phyloP scores from a whole-genome alignment of 2,797 vertebrate genomes.

The Notolepis coatsorum region DNA sequence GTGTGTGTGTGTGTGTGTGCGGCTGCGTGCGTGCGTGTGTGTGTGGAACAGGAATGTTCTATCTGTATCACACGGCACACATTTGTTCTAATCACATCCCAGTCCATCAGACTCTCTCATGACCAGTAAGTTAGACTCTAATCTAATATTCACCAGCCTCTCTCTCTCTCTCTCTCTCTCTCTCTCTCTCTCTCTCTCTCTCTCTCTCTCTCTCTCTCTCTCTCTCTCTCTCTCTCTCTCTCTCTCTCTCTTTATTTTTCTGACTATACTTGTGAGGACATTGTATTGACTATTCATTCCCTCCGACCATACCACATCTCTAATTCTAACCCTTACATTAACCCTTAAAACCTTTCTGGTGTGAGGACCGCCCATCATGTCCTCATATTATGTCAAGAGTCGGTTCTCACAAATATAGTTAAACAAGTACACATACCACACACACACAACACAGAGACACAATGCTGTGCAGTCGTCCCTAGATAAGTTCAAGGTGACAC shows the following conservation, averaged over 20 bases:
- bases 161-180: not conserved
- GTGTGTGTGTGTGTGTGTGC: not conserved
- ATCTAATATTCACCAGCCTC: slow-evolving; percentile 72
- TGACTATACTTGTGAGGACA: too few relatives aligned
- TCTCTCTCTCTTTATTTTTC: too few relatives aligned
- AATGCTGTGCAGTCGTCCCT: slow-evolving; percentile 52
- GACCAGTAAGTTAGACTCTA: slow-evolving; percentile 71
- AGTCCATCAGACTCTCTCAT: slow-evolving; percentile 73
- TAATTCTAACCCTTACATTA: too few relatives aligned
- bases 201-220: too few relatives aligned
- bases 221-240: too few relatives aligned
- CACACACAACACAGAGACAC: slow-evolving; percentile 23
- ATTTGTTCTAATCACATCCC: slow-evolving; percentile 76
- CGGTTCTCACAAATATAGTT: too few relatives aligned
- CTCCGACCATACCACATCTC: too few relatives aligned
- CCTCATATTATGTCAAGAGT: too few relatives aligned
- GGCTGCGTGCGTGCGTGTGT: slow-evolving; percentile 14
- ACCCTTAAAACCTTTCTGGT: too few relatives aligned
- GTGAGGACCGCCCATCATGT: too few relatives aligned
- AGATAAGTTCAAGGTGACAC: slow-evolving; percentile 67
- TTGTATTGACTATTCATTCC: too few relatives aligned
- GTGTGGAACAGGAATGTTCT: slow-evolving; percentile 71
- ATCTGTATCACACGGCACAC: slow-evolving; percentile 77
- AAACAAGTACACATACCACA: not conserved
- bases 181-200: too few relatives aligned